Evolutionary conservation across 64 coral and sea anemone genomes (phyloP).

Genomic region (Platygyra sinensis): DNA sequence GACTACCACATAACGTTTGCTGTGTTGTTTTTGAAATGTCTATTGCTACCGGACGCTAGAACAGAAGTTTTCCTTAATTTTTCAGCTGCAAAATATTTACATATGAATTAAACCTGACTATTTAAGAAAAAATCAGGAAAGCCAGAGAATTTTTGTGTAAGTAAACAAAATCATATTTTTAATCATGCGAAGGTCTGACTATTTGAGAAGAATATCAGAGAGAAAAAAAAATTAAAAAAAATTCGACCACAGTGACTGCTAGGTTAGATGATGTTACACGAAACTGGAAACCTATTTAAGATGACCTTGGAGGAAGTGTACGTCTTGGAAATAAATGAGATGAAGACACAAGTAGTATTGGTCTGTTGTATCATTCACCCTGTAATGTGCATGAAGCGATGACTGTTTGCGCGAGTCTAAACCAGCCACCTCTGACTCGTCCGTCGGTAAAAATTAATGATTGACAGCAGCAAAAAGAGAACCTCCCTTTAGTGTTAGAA

Average conservation of each 20-base stretch:
- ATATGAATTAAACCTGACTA: slow-evolving; percentile 40
- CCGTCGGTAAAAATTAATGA: too few species aligned
- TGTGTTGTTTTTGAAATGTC: neutral
- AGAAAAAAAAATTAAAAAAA: neutral
- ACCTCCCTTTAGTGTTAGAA: too few species aligned
- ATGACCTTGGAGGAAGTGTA: neutral
- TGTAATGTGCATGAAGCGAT: neutral
- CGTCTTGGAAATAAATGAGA: neutral
- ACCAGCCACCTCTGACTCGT: too few species aligned
- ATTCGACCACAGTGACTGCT: neutral
- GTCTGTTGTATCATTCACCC: neutral
- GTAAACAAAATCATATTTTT: neutral
- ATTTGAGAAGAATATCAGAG: neutral
- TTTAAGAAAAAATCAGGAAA: slow-evolving; percentile 21
- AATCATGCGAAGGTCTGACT: neutral
- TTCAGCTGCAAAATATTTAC: neutral
- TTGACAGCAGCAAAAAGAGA: too few species aligned
- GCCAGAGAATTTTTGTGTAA: neutral
- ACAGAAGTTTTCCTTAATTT: neutral
- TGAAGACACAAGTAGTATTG: neutral
- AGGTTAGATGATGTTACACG: neutral
- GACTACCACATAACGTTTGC: neutral
- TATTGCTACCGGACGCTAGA: neutral
- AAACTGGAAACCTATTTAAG: neutral
- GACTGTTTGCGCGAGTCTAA: too few species aligned